phyloP scores from a whole-genome alignment of 2,113 vertebrate species.

The Gasterosteus aculeatus region DNA sequence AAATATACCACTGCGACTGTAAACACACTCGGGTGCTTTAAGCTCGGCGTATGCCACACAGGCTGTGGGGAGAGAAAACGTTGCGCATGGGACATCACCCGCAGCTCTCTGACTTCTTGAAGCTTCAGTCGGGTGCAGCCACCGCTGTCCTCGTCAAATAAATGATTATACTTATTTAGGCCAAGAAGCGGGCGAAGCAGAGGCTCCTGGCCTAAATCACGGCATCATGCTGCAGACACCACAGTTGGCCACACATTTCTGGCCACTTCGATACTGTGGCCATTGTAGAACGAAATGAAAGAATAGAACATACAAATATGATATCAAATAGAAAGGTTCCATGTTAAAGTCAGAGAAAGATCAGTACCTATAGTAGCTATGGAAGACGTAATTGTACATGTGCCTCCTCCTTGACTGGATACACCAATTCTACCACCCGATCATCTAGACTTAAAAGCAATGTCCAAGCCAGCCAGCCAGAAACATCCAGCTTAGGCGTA shows the following conservation, averaged over 20 bases:
- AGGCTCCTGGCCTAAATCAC: too few species aligned
- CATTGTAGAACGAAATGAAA: background rate
- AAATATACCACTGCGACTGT: background rate
- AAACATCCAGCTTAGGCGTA: too few species aligned
- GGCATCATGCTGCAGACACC: background rate
- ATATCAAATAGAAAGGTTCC: background rate
- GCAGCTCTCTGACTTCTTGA: constrained; percentile 16
- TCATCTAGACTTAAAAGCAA: too few species aligned
- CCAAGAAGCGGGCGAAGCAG: background rate
- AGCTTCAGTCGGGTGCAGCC: constrained; percentile 4
- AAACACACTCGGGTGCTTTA: background rate
- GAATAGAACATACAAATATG: background rate
- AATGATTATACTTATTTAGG: constrained; percentile 39
- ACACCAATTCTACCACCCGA: too few species aligned
- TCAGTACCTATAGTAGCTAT: background rate
- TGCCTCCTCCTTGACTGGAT: too few species aligned
- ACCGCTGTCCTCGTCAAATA: constrained; percentile 27
- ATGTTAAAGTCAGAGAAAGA: background rate
- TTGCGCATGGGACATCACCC: constrained; percentile 23
- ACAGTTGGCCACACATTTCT: background rate
- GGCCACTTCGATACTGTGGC: background rate
- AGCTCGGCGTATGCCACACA: constrained; percentile 17
- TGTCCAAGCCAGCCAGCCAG: too few species aligned
- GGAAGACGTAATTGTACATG: background rate
- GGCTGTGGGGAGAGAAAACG: constrained; percentile 46